Evolutionary conservation across 2,797 vertebrate genomes (phyloP).

Genomic region (Macrochelys suwanniensis): DNA sequence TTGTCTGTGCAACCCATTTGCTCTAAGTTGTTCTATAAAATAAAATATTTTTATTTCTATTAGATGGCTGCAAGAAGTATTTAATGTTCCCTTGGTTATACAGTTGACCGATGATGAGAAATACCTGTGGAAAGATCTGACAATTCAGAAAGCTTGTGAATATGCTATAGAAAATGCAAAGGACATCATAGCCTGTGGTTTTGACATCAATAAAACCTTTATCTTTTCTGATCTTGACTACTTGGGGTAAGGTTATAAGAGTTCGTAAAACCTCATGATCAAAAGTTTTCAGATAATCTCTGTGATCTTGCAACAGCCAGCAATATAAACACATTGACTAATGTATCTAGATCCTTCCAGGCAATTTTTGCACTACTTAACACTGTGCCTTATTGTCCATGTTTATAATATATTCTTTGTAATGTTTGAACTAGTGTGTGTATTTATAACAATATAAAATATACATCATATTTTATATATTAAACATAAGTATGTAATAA

Average conservation of each 20-base stretch:
- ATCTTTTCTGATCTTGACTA: constrained; percentile 98
- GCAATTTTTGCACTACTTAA: neutral
- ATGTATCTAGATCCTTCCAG: neutral
- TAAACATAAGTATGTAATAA: too few species aligned
- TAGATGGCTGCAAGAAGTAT: constrained; percentile 97
- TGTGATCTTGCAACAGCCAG: neutral
- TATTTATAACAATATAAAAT: neutral
- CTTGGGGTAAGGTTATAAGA: constrained; percentile 89
- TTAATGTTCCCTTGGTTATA: constrained; percentile 94
- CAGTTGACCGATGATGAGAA: constrained; percentile 99
- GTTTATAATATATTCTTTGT: neutral
- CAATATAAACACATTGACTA: neutral
- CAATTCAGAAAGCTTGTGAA: constrained; percentile 89
- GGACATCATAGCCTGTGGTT: constrained; percentile 97
- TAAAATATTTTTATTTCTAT: constrained; percentile 29
- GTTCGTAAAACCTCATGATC: neutral
- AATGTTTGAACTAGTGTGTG: neutral
- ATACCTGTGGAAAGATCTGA: constrained; percentile 98
- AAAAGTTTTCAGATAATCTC: neutral
- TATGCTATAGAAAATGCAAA: constrained; percentile 93
- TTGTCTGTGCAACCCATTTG: neutral
- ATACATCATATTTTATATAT: neutral
- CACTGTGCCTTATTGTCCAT: neutral
- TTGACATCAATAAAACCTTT: constrained; percentile 96
- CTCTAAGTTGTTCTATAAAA: neutral